Conservation (phyloP, 2,888 invertebrate genomes). For the Baronia brevicornis region DNA sequence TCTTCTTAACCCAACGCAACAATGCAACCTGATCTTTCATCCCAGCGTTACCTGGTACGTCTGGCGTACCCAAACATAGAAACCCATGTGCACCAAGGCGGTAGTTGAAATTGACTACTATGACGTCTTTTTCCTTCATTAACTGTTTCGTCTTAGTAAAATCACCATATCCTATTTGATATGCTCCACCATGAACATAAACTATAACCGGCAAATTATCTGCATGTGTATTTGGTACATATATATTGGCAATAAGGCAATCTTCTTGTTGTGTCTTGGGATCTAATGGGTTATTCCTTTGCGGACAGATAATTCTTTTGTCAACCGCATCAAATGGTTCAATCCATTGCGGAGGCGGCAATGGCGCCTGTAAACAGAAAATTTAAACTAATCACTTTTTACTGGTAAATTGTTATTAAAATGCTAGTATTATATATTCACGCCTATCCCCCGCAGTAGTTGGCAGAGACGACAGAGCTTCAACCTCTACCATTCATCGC, state of each 20-base stretch:
- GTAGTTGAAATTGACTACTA: constrained; percentile 43
- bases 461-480: no score
- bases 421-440: no score
- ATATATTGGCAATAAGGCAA: constrained; percentile 28
- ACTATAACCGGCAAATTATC: constrained; percentile 45
- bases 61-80: constrained; percentile 44
- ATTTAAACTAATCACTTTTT: neutral
- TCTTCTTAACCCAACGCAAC: constrained; percentile 30
- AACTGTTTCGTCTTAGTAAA: constrained; percentile 22
- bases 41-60: constrained; percentile 49
- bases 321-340: constrained; percentile 30
- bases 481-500: no score
- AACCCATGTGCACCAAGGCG: constrained; percentile 44
- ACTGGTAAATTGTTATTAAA: no score
- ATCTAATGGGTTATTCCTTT: constrained; percentile 15
- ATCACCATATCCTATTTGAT: constrained; percentile 40
- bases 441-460: no score
- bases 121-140: constrained; percentile 29
- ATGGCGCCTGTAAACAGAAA: constrained; percentile 29
- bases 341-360: constrained; percentile 32
- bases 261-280: constrained; percentile 20
- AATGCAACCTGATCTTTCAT: constrained; percentile 51
- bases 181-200: constrained; percentile 57
- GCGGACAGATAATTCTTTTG: constrained; percentile 30
- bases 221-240: constrained; percentile 24